These are phyloP conservation scores for Potamarius usumacintae DNA, from an alignment of 2,113 vertebrate genomes.

Conservation along the genomic window DNA sequence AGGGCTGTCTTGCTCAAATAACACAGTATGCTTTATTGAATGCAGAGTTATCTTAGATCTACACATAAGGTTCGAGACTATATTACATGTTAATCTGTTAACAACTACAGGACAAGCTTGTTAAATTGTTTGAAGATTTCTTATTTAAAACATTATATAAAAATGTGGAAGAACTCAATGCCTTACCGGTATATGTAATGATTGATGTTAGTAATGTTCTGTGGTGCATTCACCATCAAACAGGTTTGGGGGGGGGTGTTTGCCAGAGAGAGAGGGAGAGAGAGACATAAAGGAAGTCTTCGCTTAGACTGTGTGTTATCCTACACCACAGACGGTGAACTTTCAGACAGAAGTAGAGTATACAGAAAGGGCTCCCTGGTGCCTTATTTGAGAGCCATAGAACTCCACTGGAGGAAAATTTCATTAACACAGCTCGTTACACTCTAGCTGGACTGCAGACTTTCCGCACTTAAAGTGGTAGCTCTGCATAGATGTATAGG, in stretches of 20 bases:
- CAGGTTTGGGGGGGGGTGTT: constrained; percentile 14
- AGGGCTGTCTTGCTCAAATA: constrained; percentile 45
- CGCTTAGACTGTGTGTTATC: constrained; percentile 39
- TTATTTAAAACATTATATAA: neutral
- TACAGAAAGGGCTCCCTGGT: constrained; percentile 46
- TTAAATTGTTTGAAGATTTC: neutral
- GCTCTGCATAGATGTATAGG: neutral
- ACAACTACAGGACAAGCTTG: constrained; percentile 13
- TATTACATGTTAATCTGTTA: constrained; percentile 4
- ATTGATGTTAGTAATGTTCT: constrained; percentile 34
- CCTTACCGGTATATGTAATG: constrained; percentile 1
- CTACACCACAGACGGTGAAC: constrained; percentile 44
- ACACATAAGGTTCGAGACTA: neutral
- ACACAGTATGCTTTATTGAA: constrained; percentile 12
- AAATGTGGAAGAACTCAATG: neutral
- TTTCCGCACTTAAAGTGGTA: constrained; percentile 18
- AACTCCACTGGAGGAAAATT: constrained; percentile 42
- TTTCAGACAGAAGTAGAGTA: constrained; percentile 50
- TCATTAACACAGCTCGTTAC: constrained; percentile 39
- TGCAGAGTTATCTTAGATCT: constrained; percentile 15
- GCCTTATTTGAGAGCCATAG: constrained; percentile 49
- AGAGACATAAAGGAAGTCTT: constrained; percentile 44
- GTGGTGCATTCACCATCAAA: constrained; percentile 26
- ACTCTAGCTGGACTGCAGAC: constrained; percentile 5
- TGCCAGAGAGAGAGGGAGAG: constrained; percentile 5